These are phyloP conservation scores for Aphodius sticticus DNA, from an alignment of 2,888 invertebrate species.

Conservation along the genomic window DNA sequence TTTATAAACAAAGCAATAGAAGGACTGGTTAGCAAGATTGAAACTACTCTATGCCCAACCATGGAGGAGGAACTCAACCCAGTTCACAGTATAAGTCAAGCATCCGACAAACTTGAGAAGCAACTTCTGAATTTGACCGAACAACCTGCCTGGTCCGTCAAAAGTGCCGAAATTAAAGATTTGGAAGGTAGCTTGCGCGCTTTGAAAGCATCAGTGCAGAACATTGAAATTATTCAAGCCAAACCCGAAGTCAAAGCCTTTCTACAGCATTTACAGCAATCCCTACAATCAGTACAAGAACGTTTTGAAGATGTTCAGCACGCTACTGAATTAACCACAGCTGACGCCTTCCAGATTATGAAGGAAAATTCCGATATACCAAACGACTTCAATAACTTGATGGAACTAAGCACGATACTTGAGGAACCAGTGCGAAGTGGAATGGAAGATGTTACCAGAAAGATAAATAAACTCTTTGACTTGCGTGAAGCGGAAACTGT, in stretches of 20 bases:
- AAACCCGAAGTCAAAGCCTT: constrained; percentile 5
- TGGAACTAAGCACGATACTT: constrained; percentile 7
- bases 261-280: constrained; percentile 18
- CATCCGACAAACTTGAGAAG: constrained; percentile 31
- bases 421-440: constrained; percentile 9
- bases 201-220: constrained; percentile 20
- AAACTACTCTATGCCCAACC: constrained; percentile 29
- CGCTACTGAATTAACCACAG: not conserved
- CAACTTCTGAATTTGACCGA: constrained; percentile 36
- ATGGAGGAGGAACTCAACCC: constrained; percentile 14
- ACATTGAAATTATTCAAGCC: constrained; percentile 8
- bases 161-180: constrained; percentile 31
- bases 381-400: constrained; percentile 15
- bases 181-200: not conserved
- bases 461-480: constrained; percentile 14
- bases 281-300: constrained; percentile 15
- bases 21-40: constrained; percentile 35
- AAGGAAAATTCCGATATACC: constrained; percentile 13
- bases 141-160: constrained; percentile 31
- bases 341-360: constrained; percentile 7
- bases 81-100: constrained; percentile 31
- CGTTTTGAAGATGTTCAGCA: constrained; percentile 15
- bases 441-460: constrained; percentile 16
- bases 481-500: constrained; percentile 17
- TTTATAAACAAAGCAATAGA: constrained; percentile 37